Percentiles rank a stretch among this genome's conserved stretches.
These are phyloP conservation scores for Baccha elongata DNA, from an alignment of 2,888 invertebrate genomes.

Conservation along the genomic window DNA sequence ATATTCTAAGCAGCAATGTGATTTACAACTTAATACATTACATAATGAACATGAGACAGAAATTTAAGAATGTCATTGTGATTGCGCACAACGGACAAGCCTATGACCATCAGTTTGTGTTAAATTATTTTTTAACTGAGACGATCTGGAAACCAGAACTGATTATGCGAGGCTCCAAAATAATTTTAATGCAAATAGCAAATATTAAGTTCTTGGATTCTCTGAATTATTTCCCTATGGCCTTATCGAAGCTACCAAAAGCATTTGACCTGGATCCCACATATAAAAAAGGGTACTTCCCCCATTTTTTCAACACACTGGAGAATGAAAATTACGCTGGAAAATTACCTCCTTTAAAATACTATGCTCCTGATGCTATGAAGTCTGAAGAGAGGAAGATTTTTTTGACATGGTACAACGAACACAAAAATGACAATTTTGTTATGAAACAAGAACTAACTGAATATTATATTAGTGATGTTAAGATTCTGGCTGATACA, in stretches of 20 bases:
- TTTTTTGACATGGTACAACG: background rate
- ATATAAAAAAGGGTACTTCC: background rate
- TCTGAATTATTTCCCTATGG: background rate
- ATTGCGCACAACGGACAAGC: background rate
- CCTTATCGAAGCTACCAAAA: no score
- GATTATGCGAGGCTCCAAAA: background rate
- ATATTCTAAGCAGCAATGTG: background rate
- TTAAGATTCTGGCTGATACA: constrained; percentile 15
- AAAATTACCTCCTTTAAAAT: background rate
- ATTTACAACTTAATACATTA: background rate
- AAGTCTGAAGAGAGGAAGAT: no score
- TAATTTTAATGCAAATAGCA: background rate
- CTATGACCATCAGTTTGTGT: background rate
- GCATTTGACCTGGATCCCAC: background rate
- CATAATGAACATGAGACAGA: background rate
- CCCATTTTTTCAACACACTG: background rate
- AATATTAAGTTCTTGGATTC: background rate
- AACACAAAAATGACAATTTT: background rate
- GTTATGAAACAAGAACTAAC: constrained; percentile 16
- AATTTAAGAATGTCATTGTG: background rate
- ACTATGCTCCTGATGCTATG: no score
- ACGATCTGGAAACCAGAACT: background rate
- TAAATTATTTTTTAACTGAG: background rate
- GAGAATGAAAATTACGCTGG: background rate
- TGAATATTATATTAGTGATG: constrained; percentile 31